Base-by-base conservation (phyloP, 2,888 invertebrate genomes). In the Amphipyra berbera region DNA sequence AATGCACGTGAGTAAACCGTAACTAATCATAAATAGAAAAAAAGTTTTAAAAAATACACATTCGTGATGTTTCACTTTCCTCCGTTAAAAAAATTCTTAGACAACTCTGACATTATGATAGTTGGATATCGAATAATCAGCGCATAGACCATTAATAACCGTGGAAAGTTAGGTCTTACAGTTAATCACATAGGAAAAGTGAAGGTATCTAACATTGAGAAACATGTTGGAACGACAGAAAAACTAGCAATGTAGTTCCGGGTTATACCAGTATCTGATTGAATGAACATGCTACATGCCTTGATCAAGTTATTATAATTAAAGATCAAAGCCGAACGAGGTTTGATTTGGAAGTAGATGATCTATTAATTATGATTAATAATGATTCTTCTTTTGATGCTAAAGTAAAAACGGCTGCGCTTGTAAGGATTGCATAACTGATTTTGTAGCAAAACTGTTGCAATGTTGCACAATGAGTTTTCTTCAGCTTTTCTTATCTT, bases 221-320 rank as follows among this genome's bases (percentile, higher is more conserved):
- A 76, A 76, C 75, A 55, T 65, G 78, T 80, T 73, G 45, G 50
- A 46, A 50, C 49, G 30, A 50, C 67, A 69, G 64, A 78, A 78
- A 73, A 76, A 78, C 68, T 60, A 9, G 57, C 10, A 14, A 9
- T 14, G 9, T 27, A 73, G 61, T 78, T 78, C 78, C 78, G 73
- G 38, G 67, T 58, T 40, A 53, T 10, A 13, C 27, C 7, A 10
- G 21, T 54, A 54, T 53, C 58, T 44, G 56, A 55, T 65, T 35
- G n/a, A 45, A 47, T 56, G 12, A 12, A 63, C 52, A 49, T 54
- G 47, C 8, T 47, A 35, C 45, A 52, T 45, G 54, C 27, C 45
- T 57, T 41, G 44, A 56, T 57, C 14, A 27, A 7, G 15, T 47
- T 12, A 15, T 35, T 21, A n/a, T 53, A 8, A 38, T 53, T 37